phyloP scores from a whole-genome alignment of 2,888 invertebrate genomes.

The Pandemis cinnamomeana region DNA sequence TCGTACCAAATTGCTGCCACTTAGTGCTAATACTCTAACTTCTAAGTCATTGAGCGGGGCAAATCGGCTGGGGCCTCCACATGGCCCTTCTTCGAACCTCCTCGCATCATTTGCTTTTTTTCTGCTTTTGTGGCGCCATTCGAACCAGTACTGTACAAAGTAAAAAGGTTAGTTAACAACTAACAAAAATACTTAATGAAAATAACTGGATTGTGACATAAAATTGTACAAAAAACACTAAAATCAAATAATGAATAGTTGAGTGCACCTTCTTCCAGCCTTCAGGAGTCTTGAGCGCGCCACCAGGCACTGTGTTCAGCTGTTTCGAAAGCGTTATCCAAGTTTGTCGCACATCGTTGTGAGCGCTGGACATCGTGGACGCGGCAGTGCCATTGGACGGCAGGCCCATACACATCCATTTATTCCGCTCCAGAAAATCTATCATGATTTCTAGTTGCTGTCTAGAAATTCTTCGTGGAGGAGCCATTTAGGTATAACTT shows the following conservation, averaged over 20 bases:
- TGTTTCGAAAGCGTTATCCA: constrained; percentile 70
- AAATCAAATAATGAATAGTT: not conserved
- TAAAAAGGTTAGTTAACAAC: not conserved
- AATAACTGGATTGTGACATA: not conserved
- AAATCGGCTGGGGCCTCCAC: constrained; percentile 60
- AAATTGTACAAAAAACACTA: not conserved
- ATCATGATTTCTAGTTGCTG: constrained; percentile 70
- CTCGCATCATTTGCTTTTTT: constrained; percentile 70
- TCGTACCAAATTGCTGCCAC: constrained; percentile 59
- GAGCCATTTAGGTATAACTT: constrained; percentile 64
- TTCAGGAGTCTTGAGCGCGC: constrained; percentile 68
- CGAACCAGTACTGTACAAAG: constrained; percentile 74
- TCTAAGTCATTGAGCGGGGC: constrained; percentile 72
- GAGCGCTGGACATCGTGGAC: constrained; percentile 46
- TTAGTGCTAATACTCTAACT: constrained; percentile 68
- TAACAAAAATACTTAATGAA: not conserved
- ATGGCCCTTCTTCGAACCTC: constrained; percentile 57
- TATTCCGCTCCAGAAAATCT: constrained; percentile 71
- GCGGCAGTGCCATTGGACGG: constrained; percentile 59
- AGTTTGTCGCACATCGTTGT: constrained; percentile 65
- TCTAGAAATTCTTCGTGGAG: constrained; percentile 70
- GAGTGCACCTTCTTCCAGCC: constrained; percentile 72
- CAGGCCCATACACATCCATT: constrained; percentile 67
- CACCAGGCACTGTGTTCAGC: constrained; percentile 67
- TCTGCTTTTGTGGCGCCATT: constrained; percentile 75